Evolutionary conservation across 2,113 vertebrate genomes (phyloP), one percentile per base, ranked within the genome.

Genomic region (Glaucidium brasilianum): DNA sequence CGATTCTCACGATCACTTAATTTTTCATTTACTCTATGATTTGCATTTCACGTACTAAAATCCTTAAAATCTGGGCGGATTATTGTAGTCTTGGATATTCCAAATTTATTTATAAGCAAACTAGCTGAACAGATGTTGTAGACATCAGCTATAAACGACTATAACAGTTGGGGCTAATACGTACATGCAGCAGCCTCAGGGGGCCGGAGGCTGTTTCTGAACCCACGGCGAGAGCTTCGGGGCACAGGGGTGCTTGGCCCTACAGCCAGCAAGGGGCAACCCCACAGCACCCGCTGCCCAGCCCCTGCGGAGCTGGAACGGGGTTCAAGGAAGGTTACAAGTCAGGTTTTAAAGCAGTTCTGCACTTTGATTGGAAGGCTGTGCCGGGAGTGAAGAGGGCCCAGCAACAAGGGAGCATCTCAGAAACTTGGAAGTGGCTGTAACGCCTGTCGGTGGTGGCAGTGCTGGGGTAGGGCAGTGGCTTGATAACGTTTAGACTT

Each of bases 21-120:
- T 93, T 95, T 97, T 95, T 95, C 75, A 88, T 96, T 94, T 94
- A 85, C 90, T 76, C 26, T 77, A 20, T 4, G 5, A 82, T 96
- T 94, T 82, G 50, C 55, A 80, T 90, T 88, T 91, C 6, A 9
- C 5, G 2, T 91, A 76, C 55, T 73, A 89, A 95, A 94, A 69
- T 73, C 86, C 84, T 66, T 89, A 74, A 93, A 94, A 87, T 85
- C 35, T 60, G 59, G 9, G 22, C 0, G 16, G 35, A 78, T 96
- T 96, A 76, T 59, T 79, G 89, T 79, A 76, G 60, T 73, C n/a
- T 88, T 69, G 52, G 86, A 47, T 84, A 62, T 73, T 76, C 74
- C 41, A 66, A n/a, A 79, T 72, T 81, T 87, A 75, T 85, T 94
- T 97, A 53, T 77, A 88, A 92, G 59, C 55, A 59, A 73, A 80